Evolutionary conservation across 2,888 invertebrate genomes (phyloP).

Genomic region (Lasioglossum pauxillum): DNA sequence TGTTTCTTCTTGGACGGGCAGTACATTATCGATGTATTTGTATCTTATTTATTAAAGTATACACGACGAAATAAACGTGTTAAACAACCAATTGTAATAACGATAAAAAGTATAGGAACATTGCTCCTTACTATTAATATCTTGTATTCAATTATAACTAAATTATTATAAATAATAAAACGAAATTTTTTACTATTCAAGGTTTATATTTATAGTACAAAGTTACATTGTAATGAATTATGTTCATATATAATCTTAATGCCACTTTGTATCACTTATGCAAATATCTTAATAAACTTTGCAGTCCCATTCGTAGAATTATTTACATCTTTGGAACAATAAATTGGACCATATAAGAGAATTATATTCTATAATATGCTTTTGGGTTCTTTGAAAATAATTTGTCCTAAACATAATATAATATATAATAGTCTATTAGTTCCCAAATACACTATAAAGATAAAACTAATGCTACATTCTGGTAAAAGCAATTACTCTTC

Average conservation of each 20-base stretch:
- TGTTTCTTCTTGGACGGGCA: constrained; percentile 98
- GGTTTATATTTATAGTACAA: constrained; percentile 49
- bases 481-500: constrained; percentile 39
- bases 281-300: constrained; percentile 50
- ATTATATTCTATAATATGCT: constrained; percentile 47
- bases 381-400: constrained; percentile 35
- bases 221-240: constrained; percentile 33
- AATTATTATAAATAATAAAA: constrained; percentile 74
- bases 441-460: constrained; percentile 44
- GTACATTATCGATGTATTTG: constrained; percentile 91
- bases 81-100: constrained; percentile 88
- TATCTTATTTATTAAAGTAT: constrained; percentile 86
- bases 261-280: constrained; percentile 57
- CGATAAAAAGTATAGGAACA: constrained; percentile 91
- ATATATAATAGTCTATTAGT: constrained; percentile 40
- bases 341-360: constrained; percentile 46
- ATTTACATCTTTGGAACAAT: constrained; percentile 56
- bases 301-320: constrained; percentile 50
- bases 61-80: constrained; percentile 86
- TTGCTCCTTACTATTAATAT: constrained; percentile 88
- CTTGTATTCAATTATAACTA: constrained; percentile 86
- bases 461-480: constrained; percentile 46
- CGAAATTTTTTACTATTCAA: constrained; percentile 51
- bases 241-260: constrained; percentile 55
- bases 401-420: constrained; percentile 25